Conservation (phyloP, 2,888 invertebrate species). For the Drosophila yooni region DNA sequence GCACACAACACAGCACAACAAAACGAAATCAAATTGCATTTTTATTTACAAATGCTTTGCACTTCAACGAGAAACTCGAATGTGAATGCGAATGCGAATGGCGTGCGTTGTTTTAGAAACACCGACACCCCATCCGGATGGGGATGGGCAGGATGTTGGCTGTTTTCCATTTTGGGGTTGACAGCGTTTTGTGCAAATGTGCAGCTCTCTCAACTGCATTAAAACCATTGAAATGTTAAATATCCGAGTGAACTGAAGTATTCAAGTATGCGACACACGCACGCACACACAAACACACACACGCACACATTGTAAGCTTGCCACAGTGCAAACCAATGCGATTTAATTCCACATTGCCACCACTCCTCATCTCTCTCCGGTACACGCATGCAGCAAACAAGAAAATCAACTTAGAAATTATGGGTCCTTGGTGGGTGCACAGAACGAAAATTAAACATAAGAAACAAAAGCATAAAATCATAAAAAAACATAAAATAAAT, state of each 20-base stretch:
- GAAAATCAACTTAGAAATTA: constrained; percentile 84
- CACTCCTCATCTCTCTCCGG: background rate
- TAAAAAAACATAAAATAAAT: constrained; percentile 78
- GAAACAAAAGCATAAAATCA: constrained; percentile 69
- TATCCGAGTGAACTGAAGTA: constrained; percentile 23
- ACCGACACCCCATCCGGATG: constrained; percentile 8
- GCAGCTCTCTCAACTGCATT: constrained; percentile 30
- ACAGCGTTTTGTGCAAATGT: constrained; percentile 39
- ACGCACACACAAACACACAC: background rate
- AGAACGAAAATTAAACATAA: constrained; percentile 58
- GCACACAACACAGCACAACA: constrained; percentile 44
- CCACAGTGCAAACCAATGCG: constrained; percentile 26
- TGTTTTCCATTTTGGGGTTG: constrained; percentile 21
- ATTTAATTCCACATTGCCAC: constrained; percentile 25
- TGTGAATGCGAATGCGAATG: constrained; percentile 23
- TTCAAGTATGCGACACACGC: constrained; percentile 16
- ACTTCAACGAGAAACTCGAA: constrained; percentile 56
- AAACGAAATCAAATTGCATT: constrained; percentile 81
- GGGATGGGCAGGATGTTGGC: background rate
- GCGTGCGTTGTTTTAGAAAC: constrained; percentile 53
- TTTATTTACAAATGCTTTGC: constrained; percentile 79
- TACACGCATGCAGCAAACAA: constrained; percentile 60
- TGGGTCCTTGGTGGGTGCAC: constrained; percentile 76
- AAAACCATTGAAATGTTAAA: constrained; percentile 55
- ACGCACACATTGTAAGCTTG: constrained; percentile 15